A percentile compares a stretch with the other conserved stretches of the same genome.
These are phyloP conservation scores for Penaeus vannamei DNA, from an alignment of 1,140 invertebrate genomes.

Conservation along the genomic window DNA sequence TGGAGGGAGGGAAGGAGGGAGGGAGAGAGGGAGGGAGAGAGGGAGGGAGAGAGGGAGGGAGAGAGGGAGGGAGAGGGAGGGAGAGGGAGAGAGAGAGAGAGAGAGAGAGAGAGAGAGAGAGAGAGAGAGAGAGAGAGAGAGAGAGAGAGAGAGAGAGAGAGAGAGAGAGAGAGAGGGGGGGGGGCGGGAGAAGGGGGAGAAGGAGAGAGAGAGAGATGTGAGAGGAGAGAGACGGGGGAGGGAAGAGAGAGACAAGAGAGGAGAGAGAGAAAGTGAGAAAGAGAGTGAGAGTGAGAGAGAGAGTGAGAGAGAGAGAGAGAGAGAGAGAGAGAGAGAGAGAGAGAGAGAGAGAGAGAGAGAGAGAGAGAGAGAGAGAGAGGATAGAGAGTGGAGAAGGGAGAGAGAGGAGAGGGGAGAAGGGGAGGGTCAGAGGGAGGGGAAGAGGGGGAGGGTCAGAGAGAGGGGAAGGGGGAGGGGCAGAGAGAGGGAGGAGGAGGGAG, in stretches of 20 bases:
- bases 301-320: conserved; percentile 1
- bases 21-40: not conserved
- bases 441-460: not conserved
- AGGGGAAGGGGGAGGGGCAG: not conserved
- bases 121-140: not conserved
- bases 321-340: not conserved
- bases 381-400: not conserved
- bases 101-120: not conserved
- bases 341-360: not conserved
- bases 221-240: not conserved
- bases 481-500: not conserved
- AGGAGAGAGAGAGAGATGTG: not conserved
- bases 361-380: not conserved
- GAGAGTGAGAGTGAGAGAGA: not conserved
- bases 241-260: not conserved
- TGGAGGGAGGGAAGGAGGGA: not conserved
- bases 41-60: not conserved
- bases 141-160: not conserved
- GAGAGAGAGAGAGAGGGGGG: not conserved
- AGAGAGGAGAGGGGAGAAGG: not conserved
- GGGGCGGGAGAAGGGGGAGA: not conserved
- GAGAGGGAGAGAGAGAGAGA: not conserved
- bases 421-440: not conserved
- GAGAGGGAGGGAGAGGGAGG: not conserved
- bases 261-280: not conserved